phyloP scores from a whole-genome alignment of 2,888 invertebrate species.

The Macaria liturata region DNA sequence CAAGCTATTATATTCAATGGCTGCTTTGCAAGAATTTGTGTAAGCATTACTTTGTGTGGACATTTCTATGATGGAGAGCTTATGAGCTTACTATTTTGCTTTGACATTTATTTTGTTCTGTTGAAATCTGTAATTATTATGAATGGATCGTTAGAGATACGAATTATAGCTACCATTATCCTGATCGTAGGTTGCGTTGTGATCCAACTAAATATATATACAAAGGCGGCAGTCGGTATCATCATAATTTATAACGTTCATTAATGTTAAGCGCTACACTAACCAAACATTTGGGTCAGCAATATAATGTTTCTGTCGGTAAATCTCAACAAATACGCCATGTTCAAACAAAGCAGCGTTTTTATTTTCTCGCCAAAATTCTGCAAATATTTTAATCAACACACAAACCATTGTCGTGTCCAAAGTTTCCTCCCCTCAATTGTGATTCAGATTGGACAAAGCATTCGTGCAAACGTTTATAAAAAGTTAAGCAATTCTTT shows the following conservation, averaged over 20 bases:
- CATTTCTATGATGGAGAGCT: constrained; percentile 7
- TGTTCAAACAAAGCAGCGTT: constrained; percentile 26
- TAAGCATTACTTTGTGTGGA: constrained; percentile 4
- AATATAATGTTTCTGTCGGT: not conserved
- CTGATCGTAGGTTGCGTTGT: no score
- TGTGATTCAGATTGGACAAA: constrained; percentile 65
- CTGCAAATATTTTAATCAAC: constrained; percentile 71
- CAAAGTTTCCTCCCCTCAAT: constrained; percentile 49
- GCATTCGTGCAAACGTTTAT: constrained; percentile 68
- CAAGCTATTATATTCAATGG: constrained; percentile 27
- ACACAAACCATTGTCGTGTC: constrained; percentile 61
- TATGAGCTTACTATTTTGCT: constrained; percentile 9
- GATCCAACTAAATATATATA: no score
- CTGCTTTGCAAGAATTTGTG: constrained; percentile 9
- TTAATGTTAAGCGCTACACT: no score
- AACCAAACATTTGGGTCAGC: not conserved
- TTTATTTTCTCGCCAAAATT: constrained; percentile 41
- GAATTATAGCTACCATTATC: no score
- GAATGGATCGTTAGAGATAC: no score
- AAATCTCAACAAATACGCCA: constrained; percentile 22
- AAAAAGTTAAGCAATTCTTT: constrained; percentile 63
- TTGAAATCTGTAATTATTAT: constrained; percentile 2
- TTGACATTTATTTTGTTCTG: constrained; percentile 11
- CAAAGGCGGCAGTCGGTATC: no score
- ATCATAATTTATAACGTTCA: no score